Conservation (phyloP, 2,797 vertebrate species). For the Malacoraja senta region DNA sequence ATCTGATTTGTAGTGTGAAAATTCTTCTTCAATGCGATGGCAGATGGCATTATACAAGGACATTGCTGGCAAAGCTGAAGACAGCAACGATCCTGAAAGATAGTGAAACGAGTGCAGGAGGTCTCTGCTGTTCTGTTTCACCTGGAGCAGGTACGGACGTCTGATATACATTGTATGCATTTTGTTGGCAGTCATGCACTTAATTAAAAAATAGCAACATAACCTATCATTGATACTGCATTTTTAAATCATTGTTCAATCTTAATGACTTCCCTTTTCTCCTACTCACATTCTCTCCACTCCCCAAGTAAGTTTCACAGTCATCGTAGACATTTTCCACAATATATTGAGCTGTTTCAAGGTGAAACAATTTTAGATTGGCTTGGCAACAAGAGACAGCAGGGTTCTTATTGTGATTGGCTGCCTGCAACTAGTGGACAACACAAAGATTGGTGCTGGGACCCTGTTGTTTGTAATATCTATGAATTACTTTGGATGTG, state of each 20-base stretch:
- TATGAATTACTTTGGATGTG: too few relatives aligned
- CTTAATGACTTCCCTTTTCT: background rate
- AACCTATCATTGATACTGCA: background rate
- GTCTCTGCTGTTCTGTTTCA: slow-evolving; percentile 87
- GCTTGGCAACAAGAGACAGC: too few relatives aligned
- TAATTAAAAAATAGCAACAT: background rate
- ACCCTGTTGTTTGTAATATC: too few relatives aligned
- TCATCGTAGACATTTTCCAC: background rate
- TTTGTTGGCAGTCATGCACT: too few relatives aligned
- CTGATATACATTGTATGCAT: background rate
- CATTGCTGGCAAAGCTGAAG: slow-evolving; percentile 79
- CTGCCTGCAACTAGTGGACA: too few relatives aligned
- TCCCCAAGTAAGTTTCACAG: background rate
- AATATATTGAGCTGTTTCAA: background rate
- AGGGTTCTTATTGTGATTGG: too few relatives aligned
- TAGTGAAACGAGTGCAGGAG: slow-evolving; percentile 86
- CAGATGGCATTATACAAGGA: slow-evolving; percentile 88
- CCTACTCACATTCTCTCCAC: background rate
- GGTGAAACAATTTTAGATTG: background rate
- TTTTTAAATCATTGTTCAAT: slow-evolving; percentile 9
- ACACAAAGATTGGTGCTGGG: too few relatives aligned
- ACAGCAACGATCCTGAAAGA: slow-evolving; percentile 77
- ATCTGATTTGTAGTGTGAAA: slow-evolving; percentile 65
- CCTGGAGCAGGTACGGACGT: slow-evolving; percentile 72
- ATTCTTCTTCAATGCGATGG: slow-evolving; percentile 80